These are phyloP conservation scores for Drosophila subpulchrella DNA, from an alignment of 1,140 invertebrate genomes.

Conservation along the genomic window DNA sequence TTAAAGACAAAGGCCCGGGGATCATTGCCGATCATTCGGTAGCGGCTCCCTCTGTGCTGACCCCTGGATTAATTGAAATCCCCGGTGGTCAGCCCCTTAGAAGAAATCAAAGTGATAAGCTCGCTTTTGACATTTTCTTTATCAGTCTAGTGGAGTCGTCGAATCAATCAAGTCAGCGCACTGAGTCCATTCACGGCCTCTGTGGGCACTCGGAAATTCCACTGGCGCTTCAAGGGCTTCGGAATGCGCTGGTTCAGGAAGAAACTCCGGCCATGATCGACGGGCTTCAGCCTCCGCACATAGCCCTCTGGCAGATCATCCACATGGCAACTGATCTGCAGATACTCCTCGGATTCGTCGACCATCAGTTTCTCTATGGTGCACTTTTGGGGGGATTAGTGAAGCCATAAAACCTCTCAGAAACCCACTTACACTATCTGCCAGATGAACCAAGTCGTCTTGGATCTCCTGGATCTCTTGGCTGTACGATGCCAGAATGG, in stretches of 20 bases:
- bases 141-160: constrained; percentile 34
- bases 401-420: background rate
- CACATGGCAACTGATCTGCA: constrained; percentile 14
- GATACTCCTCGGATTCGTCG: background rate
- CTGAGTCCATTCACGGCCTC: constrained; percentile 22
- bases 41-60: constrained; percentile 49
- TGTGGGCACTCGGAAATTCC: constrained; percentile 24
- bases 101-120: constrained; percentile 17
- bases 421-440: constrained; percentile 3
- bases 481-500: background rate
- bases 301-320: constrained; percentile 12
- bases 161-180: constrained; percentile 45
- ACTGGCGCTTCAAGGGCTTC: constrained; percentile 6
- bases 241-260: constrained; percentile 9
- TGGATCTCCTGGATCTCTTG: background rate
- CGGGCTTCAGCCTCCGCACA: background rate
- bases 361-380: background rate
- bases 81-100: constrained; percentile 48
- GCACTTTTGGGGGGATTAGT: constrained; percentile 1
- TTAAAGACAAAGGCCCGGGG: constrained; percentile 51
- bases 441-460: constrained; percentile 18
- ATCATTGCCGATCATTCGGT: constrained; percentile 52
- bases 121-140: constrained; percentile 58
- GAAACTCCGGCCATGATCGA: constrained; percentile 3
- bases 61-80: constrained; percentile 70